Base-by-base conservation (phyloP, 2,113 vertebrate genomes). In the Genyomyrus donnyi region DNA sequence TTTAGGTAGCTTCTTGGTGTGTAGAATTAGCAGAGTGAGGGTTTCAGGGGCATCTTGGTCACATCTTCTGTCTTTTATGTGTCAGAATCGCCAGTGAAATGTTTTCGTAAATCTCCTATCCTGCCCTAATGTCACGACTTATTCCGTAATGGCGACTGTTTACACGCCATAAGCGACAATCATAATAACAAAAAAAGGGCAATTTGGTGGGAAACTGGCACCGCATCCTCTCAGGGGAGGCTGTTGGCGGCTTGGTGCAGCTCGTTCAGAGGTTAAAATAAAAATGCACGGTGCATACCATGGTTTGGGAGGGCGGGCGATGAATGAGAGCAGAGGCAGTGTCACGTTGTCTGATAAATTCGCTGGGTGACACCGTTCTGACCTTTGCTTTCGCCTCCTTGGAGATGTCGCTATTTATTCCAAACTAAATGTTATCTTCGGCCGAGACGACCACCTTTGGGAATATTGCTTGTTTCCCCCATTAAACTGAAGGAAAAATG, bases 401-500 rank as follows among this genome's bases (percentile, higher is more conserved):
- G 91, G 92, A 88, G 88, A 91, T 91, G 90, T 90, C 85, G 31
- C 66, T 91, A 90, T 94, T 94, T 92, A 92, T 95, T 94, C 77
- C 74, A 39, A 83, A 88, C 94, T 92, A 92, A 92, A 94, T 85
- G 90, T 90, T 91, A 19, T 85, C 88, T 93, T 92, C 92, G 93
- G 91, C 91, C 88, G 93, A 93, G 85, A 91, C 87, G 88, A 90
- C 90, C 62, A 93, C 93, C 92, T 91, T 91, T 77, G 86, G 85
- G 91, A 94, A 92, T 92, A 93, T 93, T 93, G 90, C 94, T 91
- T 93, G 89, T 90, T 93, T 89, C 92, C 91, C 91, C 89, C 91
- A 93, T 94, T 91, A 94, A 93, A 92, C 89, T 91, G 89, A 92
- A 90, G 91, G 92, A 92, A 91, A 93, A 92, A 93, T 92, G 88